Percentiles rank a stretch among this genome's conserved stretches.
These are phyloP conservation scores for Pelochelys cantorii DNA, from an alignment of 2,797 vertebrate genomes.

Conservation along the genomic window DNA sequence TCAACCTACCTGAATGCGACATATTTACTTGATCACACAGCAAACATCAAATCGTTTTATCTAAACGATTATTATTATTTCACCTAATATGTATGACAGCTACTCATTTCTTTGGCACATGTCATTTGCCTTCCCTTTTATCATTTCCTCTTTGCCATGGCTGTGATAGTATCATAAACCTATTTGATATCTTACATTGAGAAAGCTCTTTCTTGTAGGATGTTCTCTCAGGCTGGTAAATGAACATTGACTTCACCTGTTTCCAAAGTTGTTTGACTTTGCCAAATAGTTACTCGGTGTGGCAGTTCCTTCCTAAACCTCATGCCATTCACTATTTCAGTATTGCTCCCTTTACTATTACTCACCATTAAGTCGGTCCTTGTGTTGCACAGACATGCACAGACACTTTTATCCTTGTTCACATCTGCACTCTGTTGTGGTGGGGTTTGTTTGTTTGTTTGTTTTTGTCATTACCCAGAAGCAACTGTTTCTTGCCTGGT, in stretches of 20 bases:
- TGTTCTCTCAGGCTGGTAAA: neutral
- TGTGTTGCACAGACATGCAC: neutral
- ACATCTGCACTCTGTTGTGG: neutral
- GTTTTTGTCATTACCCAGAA: neutral
- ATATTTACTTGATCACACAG: neutral
- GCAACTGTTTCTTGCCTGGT: neutral
- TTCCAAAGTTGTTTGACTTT: neutral
- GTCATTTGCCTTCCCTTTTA: conserved; percentile 36
- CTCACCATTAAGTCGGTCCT: neutral
- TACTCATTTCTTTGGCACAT: neutral
- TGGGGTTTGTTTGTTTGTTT: too few species aligned
- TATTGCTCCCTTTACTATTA: neutral
- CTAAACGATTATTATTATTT: neutral
- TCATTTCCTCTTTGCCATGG: conserved; percentile 14
- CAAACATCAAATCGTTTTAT: neutral
- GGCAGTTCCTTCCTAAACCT: neutral
- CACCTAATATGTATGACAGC: neutral
- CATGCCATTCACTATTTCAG: neutral
- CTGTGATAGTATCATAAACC: conserved; percentile 20
- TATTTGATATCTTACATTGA: conserved; percentile 27
- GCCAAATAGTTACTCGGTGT: neutral
- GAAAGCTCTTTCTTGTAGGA: neutral
- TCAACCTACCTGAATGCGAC: neutral
- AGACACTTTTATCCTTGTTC: neutral
- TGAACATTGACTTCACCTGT: neutral